Percentiles rank a stretch among this genome's conserved stretches.
Evolutionary conservation across 2,113 vertebrate genomes (phyloP).

Genomic region (Zosterops lateralis): DNA sequence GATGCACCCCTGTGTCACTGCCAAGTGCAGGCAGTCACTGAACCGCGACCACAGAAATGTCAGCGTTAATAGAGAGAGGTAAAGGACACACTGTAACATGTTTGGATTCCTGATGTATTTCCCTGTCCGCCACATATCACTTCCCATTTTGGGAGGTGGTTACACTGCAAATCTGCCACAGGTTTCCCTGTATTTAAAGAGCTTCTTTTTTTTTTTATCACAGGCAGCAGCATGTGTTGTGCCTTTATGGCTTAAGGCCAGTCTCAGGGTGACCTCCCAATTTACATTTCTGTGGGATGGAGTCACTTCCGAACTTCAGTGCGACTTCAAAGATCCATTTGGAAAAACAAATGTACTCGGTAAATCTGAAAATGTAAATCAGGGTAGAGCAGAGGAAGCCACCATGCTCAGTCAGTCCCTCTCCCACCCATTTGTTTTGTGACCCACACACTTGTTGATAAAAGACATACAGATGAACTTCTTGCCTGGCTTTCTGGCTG

Average conservation of each 20-base stretch:
- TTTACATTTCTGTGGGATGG: slow-evolving; percentile 39
- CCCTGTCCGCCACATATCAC: neutral
- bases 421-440: neutral
- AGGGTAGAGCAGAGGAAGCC: neutral
- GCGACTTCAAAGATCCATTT: neutral
- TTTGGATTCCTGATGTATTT: neutral
- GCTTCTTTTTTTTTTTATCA: neutral
- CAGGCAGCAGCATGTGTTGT: neutral
- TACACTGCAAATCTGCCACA: neutral
- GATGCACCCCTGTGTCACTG: neutral
- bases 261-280: neutral
- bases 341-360: neutral
- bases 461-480: neutral
- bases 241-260: neutral
- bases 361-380: neutral
- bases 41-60: neutral
- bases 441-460: neutral
- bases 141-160: neutral
- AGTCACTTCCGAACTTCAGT: slow-evolving; percentile 4
- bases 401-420: neutral
- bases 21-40: neutral
- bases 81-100: neutral
- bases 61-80: neutral
- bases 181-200: neutral
- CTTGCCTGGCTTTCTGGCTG: neutral